Conservation (phyloP, 2,113 vertebrate genomes). For the Catharus bicknelli region DNA sequence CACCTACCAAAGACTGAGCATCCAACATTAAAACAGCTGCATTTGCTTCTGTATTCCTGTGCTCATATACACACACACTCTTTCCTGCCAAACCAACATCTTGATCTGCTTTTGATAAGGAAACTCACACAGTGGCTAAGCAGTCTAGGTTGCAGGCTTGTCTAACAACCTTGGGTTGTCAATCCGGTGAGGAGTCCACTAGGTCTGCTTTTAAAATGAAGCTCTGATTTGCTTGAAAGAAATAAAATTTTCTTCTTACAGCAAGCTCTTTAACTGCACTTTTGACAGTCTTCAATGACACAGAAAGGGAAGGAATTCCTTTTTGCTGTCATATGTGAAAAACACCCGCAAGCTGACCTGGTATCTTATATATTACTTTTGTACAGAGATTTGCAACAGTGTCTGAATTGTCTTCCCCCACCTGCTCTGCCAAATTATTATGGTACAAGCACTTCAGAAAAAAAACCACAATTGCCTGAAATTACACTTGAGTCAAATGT, state of each 20-base stretch:
- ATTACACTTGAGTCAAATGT: constrained; percentile 67
- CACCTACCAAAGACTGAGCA: background rate
- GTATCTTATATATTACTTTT: background rate
- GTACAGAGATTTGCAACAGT: constrained; percentile 2
- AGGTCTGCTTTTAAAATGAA: constrained; percentile 1
- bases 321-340: background rate
- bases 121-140: background rate
- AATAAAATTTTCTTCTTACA: background rate
- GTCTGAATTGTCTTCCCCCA: background rate
- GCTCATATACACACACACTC: background rate
- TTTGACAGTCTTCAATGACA: background rate
- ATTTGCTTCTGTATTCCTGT: background rate
- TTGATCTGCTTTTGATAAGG: background rate
- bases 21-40: background rate
- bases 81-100: background rate
- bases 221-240: background rate
- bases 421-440: constrained; percentile 28
- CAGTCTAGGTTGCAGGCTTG: background rate
- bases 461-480: constrained; percentile 56
- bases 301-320: background rate
- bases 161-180: background rate
- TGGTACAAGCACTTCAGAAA: background rate
- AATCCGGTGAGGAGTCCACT: background rate
- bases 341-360: background rate
- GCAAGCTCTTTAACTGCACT: background rate